Base-by-base conservation (phyloP, 2,888 invertebrate species). In the Lepidocyrtinus sp. region DNA sequence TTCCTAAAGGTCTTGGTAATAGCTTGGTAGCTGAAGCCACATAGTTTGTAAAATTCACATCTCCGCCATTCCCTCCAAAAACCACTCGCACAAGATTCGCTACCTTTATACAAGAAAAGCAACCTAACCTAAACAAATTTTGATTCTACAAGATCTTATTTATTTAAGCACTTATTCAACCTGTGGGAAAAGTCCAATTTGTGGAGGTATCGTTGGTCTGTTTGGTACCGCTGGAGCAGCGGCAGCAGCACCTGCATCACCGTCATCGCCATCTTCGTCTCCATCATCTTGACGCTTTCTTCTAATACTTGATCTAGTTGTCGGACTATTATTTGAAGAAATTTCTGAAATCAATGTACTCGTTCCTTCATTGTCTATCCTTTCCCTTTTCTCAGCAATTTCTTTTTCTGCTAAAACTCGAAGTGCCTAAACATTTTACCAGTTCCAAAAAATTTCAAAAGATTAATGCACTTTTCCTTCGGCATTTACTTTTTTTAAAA, bases 401-500 rank as follows among this genome's bases (percentile, higher is more conserved):
- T 87, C 86, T 45, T 83, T 84, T 69, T 86, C 87, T 1, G 86
- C 87, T 0, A 87, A 46, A 5, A 86, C 82, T 7, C 87, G 77
- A 0, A 87, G 76, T 9, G 86, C 86, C 87, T 87, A 68, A 61
- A 68, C 65, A 21, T n/a, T 36, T 62, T n/a, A 24, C 63, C 70
- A 59, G 15, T n/a, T n/a, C n/a, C n/a, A n/a, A n/a, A n/a, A n/a
- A n/a, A n/a, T n/a, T n/a, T n/a, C n/a, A n/a, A 75, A 19, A 25
- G 24, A 27, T 45, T 69, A 27, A 26, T 64, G 21, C 59, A 27
- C 9, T 15, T 36, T 24, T 21, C 21, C 19, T 67, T 45, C 7
- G 7, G 45, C 12, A 50, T 19, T 5, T 27, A 15, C 36, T 12
- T 7, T 36, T 63, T 22, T 59, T 61, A 17, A n/a, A n/a, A 36